Evolutionary conservation across 2,888 invertebrate genomes (phyloP).

Genomic region (Hemithea aestivaria): DNA sequence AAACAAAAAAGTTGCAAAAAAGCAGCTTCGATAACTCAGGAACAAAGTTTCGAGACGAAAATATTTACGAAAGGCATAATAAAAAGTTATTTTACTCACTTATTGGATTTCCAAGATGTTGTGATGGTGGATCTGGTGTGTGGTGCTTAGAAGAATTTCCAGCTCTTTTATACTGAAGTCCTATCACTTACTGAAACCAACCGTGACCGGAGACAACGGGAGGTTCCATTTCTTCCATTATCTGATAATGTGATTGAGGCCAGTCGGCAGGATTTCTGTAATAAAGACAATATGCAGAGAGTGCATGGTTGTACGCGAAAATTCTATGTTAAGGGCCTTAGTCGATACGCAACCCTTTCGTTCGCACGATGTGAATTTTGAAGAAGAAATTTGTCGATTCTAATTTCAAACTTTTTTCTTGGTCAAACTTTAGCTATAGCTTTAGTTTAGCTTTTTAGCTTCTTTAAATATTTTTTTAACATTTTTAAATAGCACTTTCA

Average conservation of each 20-base stretch:
- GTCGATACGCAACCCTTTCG: too few relatives aligned
- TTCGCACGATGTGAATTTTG: too few relatives aligned
- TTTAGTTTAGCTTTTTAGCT: too few relatives aligned
- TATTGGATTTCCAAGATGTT: slow-evolving; percentile 26
- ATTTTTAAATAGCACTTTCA: too few relatives aligned
- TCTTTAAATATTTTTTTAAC: too few relatives aligned
- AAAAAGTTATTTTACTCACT: slow-evolving; percentile 33
- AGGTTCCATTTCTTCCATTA: slow-evolving; percentile 39
- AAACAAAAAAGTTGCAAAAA: not conserved
- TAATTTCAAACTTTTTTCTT: too few relatives aligned
- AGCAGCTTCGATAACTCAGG: slow-evolving; percentile 4
- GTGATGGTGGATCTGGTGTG: slow-evolving; percentile 37
- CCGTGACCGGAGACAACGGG: slow-evolving; percentile 46
- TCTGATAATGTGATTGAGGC: slow-evolving; percentile 38
- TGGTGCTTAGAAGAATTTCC: slow-evolving; percentile 28
- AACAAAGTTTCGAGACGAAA: slow-evolving; percentile 7
- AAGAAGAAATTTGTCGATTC: too few relatives aligned
- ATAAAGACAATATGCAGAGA: too few relatives aligned
- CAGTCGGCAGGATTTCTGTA: too few relatives aligned
- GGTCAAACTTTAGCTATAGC: too few relatives aligned
- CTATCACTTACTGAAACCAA: slow-evolving; percentile 43
- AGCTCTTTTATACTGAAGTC: slow-evolving; percentile 51
- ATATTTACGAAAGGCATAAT: slow-evolving; percentile 12
- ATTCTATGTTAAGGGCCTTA: too few relatives aligned
- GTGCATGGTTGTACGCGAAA: too few relatives aligned